Evolutionary conservation across 2,888 invertebrate species (phyloP).

Genomic region (Erebia aethiops): DNA sequence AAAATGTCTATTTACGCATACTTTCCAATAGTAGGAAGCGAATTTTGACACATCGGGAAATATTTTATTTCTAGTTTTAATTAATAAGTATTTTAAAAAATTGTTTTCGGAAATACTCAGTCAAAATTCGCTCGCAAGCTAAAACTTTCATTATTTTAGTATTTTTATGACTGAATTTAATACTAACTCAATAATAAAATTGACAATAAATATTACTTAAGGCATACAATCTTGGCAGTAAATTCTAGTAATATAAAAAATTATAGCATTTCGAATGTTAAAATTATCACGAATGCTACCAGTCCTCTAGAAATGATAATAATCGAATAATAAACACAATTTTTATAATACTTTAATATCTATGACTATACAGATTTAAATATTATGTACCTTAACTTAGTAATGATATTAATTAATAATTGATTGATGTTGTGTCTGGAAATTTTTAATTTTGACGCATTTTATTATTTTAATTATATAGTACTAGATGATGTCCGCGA

Average conservation of each 20-base stretch:
- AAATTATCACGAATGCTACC: conserved; percentile 1
- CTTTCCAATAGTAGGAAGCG: not conserved
- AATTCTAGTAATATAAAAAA: conserved; percentile 13
- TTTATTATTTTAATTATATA: too few species aligned
- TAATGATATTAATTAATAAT: not conserved
- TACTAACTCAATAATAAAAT: conserved; percentile 1
- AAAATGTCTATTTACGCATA: not conserved
- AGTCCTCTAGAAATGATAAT: not conserved
- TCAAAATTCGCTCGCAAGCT: conserved; percentile 21
- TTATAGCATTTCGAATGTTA: not conserved
- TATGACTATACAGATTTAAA: not conserved
- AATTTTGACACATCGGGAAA: conserved; percentile 14
- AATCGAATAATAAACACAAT: conserved; percentile 1
- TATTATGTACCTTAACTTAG: not conserved
- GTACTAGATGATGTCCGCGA: too few species aligned
- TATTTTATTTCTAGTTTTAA: not conserved
- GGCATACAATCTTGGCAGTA: conserved; percentile 10
- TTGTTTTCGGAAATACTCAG: conserved; percentile 12
- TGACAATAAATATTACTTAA: conserved; percentile 16
- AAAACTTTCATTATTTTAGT: not conserved
- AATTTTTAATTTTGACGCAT: too few species aligned
- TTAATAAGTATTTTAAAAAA: conserved; percentile 12
- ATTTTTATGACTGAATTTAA: conserved; percentile 4
- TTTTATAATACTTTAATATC: conserved; percentile 3
- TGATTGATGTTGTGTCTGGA: not conserved